Percentiles rank a stretch among this genome's conserved stretches.
phyloP scores from a whole-genome alignment of 2,888 invertebrate species.

The Torymus aiolomorphi region DNA sequence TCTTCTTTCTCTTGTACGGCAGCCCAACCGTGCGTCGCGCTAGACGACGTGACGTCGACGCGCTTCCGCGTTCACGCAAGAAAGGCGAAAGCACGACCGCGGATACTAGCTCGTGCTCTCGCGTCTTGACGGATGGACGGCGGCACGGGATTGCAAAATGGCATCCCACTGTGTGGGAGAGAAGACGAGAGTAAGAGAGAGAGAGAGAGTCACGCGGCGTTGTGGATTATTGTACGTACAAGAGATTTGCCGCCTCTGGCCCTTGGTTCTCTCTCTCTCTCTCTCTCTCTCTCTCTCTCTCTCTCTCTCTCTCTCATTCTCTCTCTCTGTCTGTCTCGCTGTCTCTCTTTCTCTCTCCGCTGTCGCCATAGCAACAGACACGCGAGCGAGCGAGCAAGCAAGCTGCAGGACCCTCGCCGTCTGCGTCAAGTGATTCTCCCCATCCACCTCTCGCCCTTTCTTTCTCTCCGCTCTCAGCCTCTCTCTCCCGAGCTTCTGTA shows the following conservation, averaged over 20 bases:
- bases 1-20: no score
- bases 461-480: constrained; percentile 47
- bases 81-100: not conserved
- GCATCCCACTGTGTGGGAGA: constrained; percentile 56
- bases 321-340: constrained; percentile 64
- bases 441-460: constrained; percentile 58
- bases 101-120: not conserved
- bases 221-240: constrained; percentile 72
- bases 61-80: not conserved
- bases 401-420: constrained; percentile 58
- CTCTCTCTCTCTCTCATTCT: no score
- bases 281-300: no score
- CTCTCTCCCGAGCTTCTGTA: constrained; percentile 36
- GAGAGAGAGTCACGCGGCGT: constrained; percentile 29
- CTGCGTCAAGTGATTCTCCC: constrained; percentile 69
- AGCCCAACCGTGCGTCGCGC: no score
- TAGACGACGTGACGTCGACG: no score
- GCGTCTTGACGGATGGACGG: constrained; percentile 51
- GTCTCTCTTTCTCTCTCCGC: constrained; percentile 64
- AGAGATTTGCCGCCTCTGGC: constrained; percentile 72
- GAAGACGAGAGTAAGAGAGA: not conserved
- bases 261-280: constrained; percentile 69
- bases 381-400: constrained; percentile 65
- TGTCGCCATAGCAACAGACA: constrained; percentile 73
- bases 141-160: constrained; percentile 66